A percentile compares a stretch with the other conserved stretches of the same genome.
phyloP scores from a whole-genome alignment of 2,888 invertebrate species.

The Ctena decussata region DNA sequence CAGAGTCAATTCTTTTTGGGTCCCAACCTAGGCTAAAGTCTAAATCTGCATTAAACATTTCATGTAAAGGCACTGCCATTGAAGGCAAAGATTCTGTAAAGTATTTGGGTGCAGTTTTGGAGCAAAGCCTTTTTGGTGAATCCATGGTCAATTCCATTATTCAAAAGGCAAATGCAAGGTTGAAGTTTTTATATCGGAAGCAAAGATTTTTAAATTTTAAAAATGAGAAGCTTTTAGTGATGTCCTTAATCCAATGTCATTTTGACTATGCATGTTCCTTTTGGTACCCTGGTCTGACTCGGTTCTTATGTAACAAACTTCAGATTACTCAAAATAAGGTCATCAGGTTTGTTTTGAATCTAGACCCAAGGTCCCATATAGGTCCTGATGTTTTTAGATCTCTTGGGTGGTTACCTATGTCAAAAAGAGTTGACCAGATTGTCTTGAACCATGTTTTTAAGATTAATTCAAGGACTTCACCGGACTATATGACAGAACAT shows the following conservation, averaged over 20 bases:
- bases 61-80: background rate
- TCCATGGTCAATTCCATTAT: background rate
- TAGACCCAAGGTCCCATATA: background rate
- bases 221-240: background rate
- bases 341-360: background rate
- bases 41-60: background rate
- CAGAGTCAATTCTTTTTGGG: background rate
- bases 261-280: slow-evolving; percentile 3
- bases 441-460: no score
- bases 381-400: background rate
- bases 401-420: no score
- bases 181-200: background rate
- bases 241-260: background rate
- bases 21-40: background rate
- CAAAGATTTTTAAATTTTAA: background rate
- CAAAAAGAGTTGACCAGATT: no score
- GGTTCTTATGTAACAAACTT: background rate
- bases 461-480: no score
- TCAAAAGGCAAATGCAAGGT: background rate
- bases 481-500: no score
- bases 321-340: slow-evolving; percentile 10
- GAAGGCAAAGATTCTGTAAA: background rate
- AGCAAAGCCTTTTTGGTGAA: background rate
- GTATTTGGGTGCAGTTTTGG: background rate
- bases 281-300: background rate